Evolutionary conservation across 1,140 invertebrate species (phyloP), one percentile per base, ranked within the genome.

Genomic region (Panagrolaimus sp.): DNA sequence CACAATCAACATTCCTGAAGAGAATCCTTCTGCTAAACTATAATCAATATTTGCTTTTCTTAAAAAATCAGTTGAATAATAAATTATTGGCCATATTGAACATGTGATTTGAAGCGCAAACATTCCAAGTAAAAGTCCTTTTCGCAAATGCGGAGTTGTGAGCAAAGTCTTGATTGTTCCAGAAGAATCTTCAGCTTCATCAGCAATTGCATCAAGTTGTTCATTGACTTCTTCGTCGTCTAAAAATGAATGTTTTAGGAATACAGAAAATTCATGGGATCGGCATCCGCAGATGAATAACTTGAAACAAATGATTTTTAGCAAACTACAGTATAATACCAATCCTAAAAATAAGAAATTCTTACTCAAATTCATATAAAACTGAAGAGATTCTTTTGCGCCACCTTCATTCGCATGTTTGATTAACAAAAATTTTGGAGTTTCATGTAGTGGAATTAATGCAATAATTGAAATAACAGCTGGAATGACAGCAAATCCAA

Each of bases 51-150:
- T 74, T 12, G 76, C 69, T 10, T 63, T 47, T 17, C 65, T 43
- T 7, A 78, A 58, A 24, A 78, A 74, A 17, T 78, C 76, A 7
- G 76, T 78, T 10, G 76, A 78, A 47, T 66, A 77, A 43, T 72
- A 78, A 21, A 78, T 52, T 4, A 78, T 43, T 32, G 76, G 72
- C 76, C 76, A 78, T 15, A 78, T 63, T 2, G 75, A 77, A n/a
- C 63, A 38, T 14, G 76, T 78, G n/a, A 78, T 32, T 28, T 78
- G 76, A 26, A 78, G 69, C 17, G 76, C 69, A 15, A 76, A 47
- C 46, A 78, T 45, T 10, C 76, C 76, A 3, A 77, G 68, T 21
- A 76, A 26, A 24, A 76, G 63, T 4, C 66, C 75, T 17, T 47
- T 67, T n/a, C 75, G 45, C 5, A 76, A 38, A 58, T 76, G 70